phyloP scores from a whole-genome alignment of 2,888 invertebrate species.

The Linnaemya vulpina region DNA sequence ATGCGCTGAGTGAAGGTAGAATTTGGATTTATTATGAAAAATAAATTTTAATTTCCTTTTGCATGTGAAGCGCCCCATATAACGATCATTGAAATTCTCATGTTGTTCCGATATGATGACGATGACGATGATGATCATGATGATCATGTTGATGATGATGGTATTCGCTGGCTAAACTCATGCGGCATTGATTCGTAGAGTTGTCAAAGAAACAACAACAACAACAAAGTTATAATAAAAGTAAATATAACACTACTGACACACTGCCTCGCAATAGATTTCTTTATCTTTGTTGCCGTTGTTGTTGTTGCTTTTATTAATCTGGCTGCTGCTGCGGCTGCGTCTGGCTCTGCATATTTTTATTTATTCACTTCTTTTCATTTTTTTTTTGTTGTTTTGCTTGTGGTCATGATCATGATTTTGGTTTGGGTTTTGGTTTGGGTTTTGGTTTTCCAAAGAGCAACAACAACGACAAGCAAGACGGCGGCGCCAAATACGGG shows the following conservation, averaged over 20 bases:
- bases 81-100: conserved; percentile 18
- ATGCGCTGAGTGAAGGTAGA: too few species aligned
- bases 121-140: conserved; percentile 19
- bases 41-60: background rate
- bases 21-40: background rate
- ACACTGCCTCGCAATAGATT: conserved; percentile 70
- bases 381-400: conserved; percentile 18
- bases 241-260: conserved; percentile 66
- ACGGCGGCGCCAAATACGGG: conserved; percentile 71
- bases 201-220: conserved; percentile 45
- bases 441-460: conserved; percentile 46
- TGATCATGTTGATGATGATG: conserved; percentile 18
- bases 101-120: conserved; percentile 18
- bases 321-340: background rate
- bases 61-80: conserved; percentile 24
- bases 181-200: conserved; percentile 35
- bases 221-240: conserved; percentile 30
- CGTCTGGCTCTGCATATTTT: conserved; percentile 16
- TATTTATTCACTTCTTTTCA: too few species aligned
- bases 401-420: conserved; percentile 67
- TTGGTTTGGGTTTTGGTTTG: conserved; percentile 50
- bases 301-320: conserved; percentile 12
- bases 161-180: conserved; percentile 30
- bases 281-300: conserved; percentile 17
- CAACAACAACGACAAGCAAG: conserved; percentile 50